Evolutionary conservation across 2,888 invertebrate genomes (phyloP), one percentile per base, ranked within the genome.

Genomic region (Pseudanteris insignis): DNA sequence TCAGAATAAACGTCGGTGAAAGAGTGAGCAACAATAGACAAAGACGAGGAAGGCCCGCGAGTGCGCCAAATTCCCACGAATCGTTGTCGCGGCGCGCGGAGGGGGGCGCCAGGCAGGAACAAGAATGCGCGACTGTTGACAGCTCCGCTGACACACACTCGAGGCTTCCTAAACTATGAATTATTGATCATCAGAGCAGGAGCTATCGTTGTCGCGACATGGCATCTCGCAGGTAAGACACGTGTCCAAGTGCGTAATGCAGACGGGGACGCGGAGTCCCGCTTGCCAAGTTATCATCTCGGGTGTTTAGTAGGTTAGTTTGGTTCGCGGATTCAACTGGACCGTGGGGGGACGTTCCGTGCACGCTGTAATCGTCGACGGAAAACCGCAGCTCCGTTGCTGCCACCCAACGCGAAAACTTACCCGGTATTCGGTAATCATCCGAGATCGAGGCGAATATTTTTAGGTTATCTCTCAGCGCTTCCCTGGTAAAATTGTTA

Each of bases 191-290:
- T 65, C 67, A 48, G 66, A 65, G 61, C 68, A 67, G 70, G 69
- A 61, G 67, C 68, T 70, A 71, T 67, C 69, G 66, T 66, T 67
- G 69, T 69, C 67, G 67, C 76, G 73, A 73, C 69, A 79, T 79
- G 78, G 78, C 78, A 78, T 79, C 79, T 63, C 79, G 79, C 73
- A 79, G 79, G 79, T 79, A 69, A 79, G 79, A 65, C 68, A 30
- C 67, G 60, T 63, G 64, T 65, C 55, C 63, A 50, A 5, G 18
- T 13, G 38, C 48, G 24, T 18, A 21, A 21, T 30, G n/a, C 36
- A 25, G 7, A 25, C 11, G 38, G 10, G 15, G 14, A 21, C 29
- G 25, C 38, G 12, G n/a, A n/a, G 9, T 2, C 40, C 1, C 8
- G n/a, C 14, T 7, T 12, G 33, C 10, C 15, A 21, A 21, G 9